Evolutionary conservation across 2,797 vertebrate genomes (phyloP).

Genomic region (Ctenosaura bakeri): DNA sequence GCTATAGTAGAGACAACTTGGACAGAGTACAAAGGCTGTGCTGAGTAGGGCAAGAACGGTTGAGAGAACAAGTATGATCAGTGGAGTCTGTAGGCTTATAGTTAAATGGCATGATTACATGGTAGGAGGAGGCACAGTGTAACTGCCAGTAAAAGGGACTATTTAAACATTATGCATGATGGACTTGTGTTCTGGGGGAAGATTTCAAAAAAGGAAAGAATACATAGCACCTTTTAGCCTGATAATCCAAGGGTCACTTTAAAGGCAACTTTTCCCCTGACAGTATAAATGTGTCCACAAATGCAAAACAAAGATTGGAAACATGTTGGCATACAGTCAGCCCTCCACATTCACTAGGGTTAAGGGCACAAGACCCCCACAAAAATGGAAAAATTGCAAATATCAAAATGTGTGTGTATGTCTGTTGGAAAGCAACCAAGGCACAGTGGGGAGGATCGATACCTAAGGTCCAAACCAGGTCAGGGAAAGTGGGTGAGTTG

Average conservation of each 20-base stretch:
- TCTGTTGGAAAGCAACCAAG: too few species aligned
- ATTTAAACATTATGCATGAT: conserved; percentile 2
- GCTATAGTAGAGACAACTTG: neutral
- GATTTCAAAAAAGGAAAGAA: neutral
- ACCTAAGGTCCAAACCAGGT: too few species aligned
- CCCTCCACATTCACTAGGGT: too few species aligned
- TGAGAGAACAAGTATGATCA: conserved; percentile 23
- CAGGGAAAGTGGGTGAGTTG: too few species aligned
- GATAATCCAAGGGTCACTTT: neutral
- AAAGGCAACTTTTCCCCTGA: too few species aligned
- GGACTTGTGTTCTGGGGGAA: neutral
- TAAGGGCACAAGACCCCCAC: too few species aligned
- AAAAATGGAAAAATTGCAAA: too few species aligned
- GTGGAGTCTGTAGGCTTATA: neutral
- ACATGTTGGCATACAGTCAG: too few species aligned
- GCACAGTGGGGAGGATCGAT: too few species aligned
- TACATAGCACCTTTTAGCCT: neutral
- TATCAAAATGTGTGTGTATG: too few species aligned
- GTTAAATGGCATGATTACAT: neutral
- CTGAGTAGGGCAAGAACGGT: accelerated
- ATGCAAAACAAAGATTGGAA: neutral
- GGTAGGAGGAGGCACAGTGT: neutral
- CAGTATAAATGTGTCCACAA: neutral
- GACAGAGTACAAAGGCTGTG: neutral
- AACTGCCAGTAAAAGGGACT: neutral